Conservation (phyloP, 2,797 vertebrate genomes). For the Lepus townsendii region DNA sequence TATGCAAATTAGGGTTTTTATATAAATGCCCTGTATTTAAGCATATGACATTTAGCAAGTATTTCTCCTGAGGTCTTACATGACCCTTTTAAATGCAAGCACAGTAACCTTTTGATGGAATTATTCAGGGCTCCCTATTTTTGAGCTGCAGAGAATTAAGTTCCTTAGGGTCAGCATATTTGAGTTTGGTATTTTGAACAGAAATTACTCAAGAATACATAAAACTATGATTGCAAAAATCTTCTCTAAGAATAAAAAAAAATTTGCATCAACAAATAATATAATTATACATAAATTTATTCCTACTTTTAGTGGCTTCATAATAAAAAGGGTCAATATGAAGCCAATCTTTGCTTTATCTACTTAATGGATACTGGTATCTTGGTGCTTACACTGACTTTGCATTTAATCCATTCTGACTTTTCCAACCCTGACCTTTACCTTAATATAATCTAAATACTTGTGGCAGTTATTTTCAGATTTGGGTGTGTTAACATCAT, state of each 20-base stretch:
- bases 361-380: background rate
- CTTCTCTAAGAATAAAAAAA: slow-evolving; percentile 49
- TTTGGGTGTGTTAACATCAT: slow-evolving; percentile 59
- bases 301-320: slow-evolving; percentile 39
- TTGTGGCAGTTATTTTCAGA: background rate
- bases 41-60: slow-evolving; percentile 60
- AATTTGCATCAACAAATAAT: background rate
- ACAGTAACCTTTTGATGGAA: slow-evolving; percentile 62
- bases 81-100: slow-evolving; percentile 53
- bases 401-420: slow-evolving; percentile 58
- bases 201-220: slow-evolving; percentile 30
- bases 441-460: slow-evolving; percentile 63
- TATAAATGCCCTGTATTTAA: slow-evolving; percentile 68
- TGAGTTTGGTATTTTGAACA: slow-evolving; percentile 32
- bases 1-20: slow-evolving; percentile 71
- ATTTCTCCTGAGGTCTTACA: slow-evolving; percentile 66
- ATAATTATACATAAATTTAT: slow-evolving; percentile 13
- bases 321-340: background rate
- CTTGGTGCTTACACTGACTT: background rate
- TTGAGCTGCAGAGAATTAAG: slow-evolving; percentile 63
- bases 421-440: slow-evolving; percentile 74
- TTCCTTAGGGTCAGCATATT: slow-evolving; percentile 44
- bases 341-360: background rate
- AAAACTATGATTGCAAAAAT: slow-evolving; percentile 59
- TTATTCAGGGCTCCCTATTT: slow-evolving; percentile 60